These are phyloP conservation scores for Steinernema hermaphroditum DNA, from an alignment of 2,888 invertebrate genomes.

Conservation along the genomic window DNA sequence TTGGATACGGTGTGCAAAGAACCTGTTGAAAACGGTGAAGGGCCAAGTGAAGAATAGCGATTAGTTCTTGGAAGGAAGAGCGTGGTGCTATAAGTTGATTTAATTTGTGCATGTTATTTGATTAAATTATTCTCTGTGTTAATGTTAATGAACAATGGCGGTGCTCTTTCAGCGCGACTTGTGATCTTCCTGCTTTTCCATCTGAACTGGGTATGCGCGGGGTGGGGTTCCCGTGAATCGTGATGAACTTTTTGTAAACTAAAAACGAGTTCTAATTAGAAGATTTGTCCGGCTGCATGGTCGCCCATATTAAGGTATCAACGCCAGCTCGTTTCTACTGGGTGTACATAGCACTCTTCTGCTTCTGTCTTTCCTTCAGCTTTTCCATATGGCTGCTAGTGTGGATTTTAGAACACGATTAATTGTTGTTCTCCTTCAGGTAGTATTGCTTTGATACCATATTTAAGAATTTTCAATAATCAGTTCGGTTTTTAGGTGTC, in stretches of 20 bases:
- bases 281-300: background rate
- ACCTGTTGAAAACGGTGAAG: slow-evolving; percentile 35
- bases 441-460: too few species aligned
- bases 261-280: background rate
- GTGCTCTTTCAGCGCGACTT: too few species aligned
- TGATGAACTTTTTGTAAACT: slow-evolving; percentile 1
- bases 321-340: background rate
- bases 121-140: too few species aligned
- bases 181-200: too few species aligned
- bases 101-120: background rate
- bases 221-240: background rate
- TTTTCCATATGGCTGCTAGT: too few species aligned
- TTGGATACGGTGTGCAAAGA: slow-evolving; percentile 63
- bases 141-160: too few species aligned
- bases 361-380: background rate
- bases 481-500: too few species aligned
- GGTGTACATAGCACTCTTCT: background rate
- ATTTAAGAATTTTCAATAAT: too few species aligned
- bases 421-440: too few species aligned
- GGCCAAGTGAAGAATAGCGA: background rate
- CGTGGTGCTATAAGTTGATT: background rate
- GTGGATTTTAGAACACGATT: too few species aligned
- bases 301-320: slow-evolving; percentile 6
- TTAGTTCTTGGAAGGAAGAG: too few species aligned
- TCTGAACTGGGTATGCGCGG: too few species aligned